Base-by-base conservation (phyloP, 2,888 invertebrate genomes). In the Furcula furcula region DNA sequence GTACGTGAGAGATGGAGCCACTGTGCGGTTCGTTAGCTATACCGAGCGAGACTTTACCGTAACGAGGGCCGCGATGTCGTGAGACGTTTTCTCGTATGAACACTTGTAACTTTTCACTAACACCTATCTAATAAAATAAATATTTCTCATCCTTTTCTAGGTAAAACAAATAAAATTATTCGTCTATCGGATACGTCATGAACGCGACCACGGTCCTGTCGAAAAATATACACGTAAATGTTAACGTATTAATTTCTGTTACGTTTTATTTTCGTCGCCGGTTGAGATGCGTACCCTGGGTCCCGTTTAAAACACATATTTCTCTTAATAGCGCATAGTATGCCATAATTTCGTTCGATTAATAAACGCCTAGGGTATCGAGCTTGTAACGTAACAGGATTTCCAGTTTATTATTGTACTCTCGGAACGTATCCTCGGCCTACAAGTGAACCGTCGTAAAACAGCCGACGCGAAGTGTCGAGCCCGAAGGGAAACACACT, bases 41-140 rank as follows among this genome's bases (percentile, higher is more conserved):
- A 19, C 19, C 19, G 19, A 7, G 19, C 28, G 28, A 29, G 19
- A 15, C 29, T 32, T 28, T 34, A 34, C 30, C 30, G 23, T 31
- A 31, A 31, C 23, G 34, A 36, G 40, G 20, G 35, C 40, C 40
- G 20, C 31, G 27, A 11, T 38, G 38, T 38, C 42, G 36, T 27
- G 34, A 2, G 31, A 28, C 5, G 35, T 26, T 33, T 46, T 43
- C 34, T 42, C 46, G 38, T 35, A 31, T 22, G 44, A 43, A 31
- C 48, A 18, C 30, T 37, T 31, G 18, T 39, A 36, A 41, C 40
- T 46, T 46, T 44, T 44, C 43, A 44, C 43, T 44, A 44, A 36
- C 41, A 44, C 25, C 31, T 31, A 34, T 46, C 41, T 36, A 40
- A 38, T 37, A 36, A 36, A 34, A n/a, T 14, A 18, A 19, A 33